Evolutionary conservation across 2,888 invertebrate species (phyloP).

Genomic region (Mimas tiliae): DNA sequence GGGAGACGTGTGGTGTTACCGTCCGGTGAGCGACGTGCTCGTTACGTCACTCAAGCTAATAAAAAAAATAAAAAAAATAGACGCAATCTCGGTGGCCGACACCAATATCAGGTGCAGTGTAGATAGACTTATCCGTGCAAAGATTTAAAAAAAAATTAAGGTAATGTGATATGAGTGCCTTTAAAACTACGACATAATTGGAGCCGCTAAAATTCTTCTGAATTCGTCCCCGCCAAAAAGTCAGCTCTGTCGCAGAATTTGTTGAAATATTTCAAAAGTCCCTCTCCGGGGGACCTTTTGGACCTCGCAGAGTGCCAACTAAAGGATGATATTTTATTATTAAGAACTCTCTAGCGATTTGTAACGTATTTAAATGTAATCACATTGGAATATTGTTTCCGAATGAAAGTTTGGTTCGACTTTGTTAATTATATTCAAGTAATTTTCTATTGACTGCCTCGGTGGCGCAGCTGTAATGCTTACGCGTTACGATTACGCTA

Average conservation of each 20-base stretch:
- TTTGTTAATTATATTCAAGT: background rate
- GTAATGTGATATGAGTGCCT: no score
- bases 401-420: background rate
- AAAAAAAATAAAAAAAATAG: no score
- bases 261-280: slow-evolving; percentile 31
- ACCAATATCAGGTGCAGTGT: no score
- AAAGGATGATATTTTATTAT: slow-evolving; percentile 18
- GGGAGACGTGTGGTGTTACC: no score
- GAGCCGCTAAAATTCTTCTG: background rate
- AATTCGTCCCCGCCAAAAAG: slow-evolving; percentile 7
- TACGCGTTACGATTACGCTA: no score
- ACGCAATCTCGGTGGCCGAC: no score
- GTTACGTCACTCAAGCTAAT: no score
- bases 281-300: background rate
- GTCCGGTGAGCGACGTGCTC: no score
- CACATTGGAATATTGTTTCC: slow-evolving; percentile 3
- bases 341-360: slow-evolving; percentile 5
- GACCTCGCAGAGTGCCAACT: slow-evolving; percentile 11
- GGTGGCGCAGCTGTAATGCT: no score
- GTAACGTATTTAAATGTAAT: background rate
- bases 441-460: background rate
- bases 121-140: no score
- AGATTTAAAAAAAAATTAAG: no score
- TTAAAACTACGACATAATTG: background rate
- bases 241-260: slow-evolving; percentile 34